Evolutionary conservation across 2,113 vertebrate genomes (phyloP).

Genomic region (Patagioenas fasciata): DNA sequence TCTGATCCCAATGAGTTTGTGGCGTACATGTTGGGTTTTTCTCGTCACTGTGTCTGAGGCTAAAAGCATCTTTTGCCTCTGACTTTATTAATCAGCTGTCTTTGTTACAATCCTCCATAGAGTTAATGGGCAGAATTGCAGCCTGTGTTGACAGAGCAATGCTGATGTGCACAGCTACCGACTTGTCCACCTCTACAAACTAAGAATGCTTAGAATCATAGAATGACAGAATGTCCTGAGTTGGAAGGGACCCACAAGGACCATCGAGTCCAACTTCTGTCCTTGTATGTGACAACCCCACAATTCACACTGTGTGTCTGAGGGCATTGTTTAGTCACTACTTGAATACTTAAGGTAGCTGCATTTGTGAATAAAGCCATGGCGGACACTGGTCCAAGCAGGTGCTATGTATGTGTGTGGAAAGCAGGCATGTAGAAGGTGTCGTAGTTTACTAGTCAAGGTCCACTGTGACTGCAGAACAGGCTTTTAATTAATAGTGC

Average conservation of each 20-base stretch:
- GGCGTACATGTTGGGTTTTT: background rate
- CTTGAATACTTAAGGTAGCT: background rate
- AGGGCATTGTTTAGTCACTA: too few species aligned
- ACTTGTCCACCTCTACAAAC: background rate
- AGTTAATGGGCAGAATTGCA: background rate
- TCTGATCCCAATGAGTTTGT: background rate
- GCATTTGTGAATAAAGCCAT: background rate
- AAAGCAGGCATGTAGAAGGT: background rate
- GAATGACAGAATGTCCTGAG: too few species aligned
- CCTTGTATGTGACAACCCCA: too few species aligned
- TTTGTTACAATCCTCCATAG: background rate
- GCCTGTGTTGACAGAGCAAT: accelerated
- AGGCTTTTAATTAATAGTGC: background rate
- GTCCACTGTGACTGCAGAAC: background rate
- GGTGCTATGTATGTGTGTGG: background rate
- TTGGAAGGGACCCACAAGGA: too few species aligned
- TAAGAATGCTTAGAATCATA: background rate
- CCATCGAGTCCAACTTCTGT: too few species aligned
- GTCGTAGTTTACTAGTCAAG: background rate
- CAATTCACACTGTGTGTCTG: too few species aligned
- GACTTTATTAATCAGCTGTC: background rate
- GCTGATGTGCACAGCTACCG: background rate
- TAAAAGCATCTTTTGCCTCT: background rate
- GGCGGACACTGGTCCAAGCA: background rate
- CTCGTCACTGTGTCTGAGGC: background rate